Evolutionary conservation across 2,888 invertebrate species (phyloP).

Genomic region (Gari tellinella): DNA sequence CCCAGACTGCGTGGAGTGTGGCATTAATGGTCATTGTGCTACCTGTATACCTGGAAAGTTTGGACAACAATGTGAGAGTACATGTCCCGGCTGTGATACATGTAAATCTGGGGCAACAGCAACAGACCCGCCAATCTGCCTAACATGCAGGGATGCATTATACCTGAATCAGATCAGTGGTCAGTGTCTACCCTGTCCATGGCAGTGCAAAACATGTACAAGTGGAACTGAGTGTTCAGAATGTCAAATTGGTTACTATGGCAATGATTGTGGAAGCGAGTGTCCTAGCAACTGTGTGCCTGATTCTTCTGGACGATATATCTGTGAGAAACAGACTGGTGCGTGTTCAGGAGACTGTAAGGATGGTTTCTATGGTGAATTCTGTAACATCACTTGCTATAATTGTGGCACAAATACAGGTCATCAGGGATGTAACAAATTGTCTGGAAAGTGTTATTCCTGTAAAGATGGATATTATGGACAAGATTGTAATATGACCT

Average conservation of each 20-base stretch:
- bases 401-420: constrained; percentile 6
- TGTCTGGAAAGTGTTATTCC: constrained; percentile 10
- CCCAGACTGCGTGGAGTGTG: constrained; percentile 32
- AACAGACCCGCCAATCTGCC: background rate
- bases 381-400: constrained; percentile 2
- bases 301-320: background rate
- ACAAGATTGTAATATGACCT: constrained; percentile 17
- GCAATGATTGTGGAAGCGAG: constrained; percentile 1
- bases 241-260: constrained; percentile 33
- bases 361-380: background rate
- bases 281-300: constrained; percentile 37
- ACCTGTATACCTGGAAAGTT: constrained; percentile 31
- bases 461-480: constrained; percentile 25
- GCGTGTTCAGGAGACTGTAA: constrained; percentile 16
- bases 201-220: constrained; percentile 22
- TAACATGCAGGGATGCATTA: background rate
- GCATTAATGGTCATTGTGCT: constrained; percentile 16
- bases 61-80: constrained; percentile 13
- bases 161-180: background rate
- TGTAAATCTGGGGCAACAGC: constrained; percentile 12
- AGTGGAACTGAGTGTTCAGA: constrained; percentile 14
- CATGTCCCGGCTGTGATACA: constrained; percentile 27
- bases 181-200: constrained; percentile 24
- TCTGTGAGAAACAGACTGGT: constrained; percentile 8
- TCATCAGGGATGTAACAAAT: constrained; percentile 11